Evolutionary conservation across 92 coral and sea anemone species (phyloP), one percentile per base, ranked within the genome.

Genomic region (Pocillopora meandrina): DNA sequence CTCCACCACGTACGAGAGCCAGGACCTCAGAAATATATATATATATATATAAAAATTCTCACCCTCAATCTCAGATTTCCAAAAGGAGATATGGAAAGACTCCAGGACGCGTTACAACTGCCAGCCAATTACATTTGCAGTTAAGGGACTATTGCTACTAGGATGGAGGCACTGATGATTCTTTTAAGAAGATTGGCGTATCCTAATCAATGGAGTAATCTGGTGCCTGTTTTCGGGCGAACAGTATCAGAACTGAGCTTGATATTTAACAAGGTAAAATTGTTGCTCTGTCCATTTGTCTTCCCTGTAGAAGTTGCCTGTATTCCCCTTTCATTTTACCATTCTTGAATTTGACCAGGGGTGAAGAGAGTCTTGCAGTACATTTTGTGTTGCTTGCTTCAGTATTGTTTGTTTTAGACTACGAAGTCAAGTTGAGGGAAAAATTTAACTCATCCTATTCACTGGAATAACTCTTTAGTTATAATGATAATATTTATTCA

Each of bases 141-240:
- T 36, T 89, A 90, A 70, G 89, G 96, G 71, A 93, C 93, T 42
- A 64, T 18, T 75, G 87, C 87, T 21, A 65, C 80, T 34, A 88
- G 91, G 73, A 79, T 84, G 91, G 91, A 92, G 82, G 92, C 87
- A 57, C 89, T 92, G 26, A 68, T 86, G 84, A 86, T 86, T 55
- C 70, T 85, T 85, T 85, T 89, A 59, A 65, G 92, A 60, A 82
- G 95, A 86, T 59, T 92, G 74, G 92, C 89, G 10, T 89, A 89
- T 59, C 91, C 90, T 26, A 89, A 84, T 74, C 85, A 91, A 86
- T 92, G 92, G 91, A 72, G 86, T 74, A 91, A 89, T 72, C 82
- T 92, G 84, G 87, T 77, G 35, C 81, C 74, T 60, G 67, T 92
- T 56, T 92, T 89, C 77, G 91, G 91, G 49, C 86, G 90, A 81